A percentile compares a stretch with the other conserved stretches of the same genome.
Evolutionary conservation across 2,113 vertebrate species (phyloP).

Genomic region (Dinomys branickii): DNA sequence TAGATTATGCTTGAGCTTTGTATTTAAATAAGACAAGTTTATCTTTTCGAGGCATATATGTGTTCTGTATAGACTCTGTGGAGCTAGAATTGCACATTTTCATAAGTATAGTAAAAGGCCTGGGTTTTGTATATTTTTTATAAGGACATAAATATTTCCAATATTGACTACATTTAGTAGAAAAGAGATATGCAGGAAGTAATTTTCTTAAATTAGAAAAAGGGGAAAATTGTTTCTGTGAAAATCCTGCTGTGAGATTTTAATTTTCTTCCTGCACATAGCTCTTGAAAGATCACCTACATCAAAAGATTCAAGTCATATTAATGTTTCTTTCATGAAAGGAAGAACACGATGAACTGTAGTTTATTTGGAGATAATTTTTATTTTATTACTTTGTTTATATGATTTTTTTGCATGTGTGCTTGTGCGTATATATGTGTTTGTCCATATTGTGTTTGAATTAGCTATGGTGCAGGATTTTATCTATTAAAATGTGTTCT

Average conservation of each 20-base stretch:
- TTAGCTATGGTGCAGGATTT: constrained; percentile 68
- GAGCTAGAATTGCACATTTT: constrained; percentile 39
- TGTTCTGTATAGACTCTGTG: neutral
- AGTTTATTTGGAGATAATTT: constrained; percentile 77
- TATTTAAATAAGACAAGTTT: constrained; percentile 60
- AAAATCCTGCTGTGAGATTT: constrained; percentile 68
- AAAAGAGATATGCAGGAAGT: constrained; percentile 39
- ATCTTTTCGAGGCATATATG: neutral
- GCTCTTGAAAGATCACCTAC: constrained; percentile 38
- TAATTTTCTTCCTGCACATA: constrained; percentile 73
- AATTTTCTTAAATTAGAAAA: constrained; percentile 48
- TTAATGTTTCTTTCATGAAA: constrained; percentile 79
- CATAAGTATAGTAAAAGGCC: neutral
- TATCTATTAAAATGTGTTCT: constrained; percentile 68
- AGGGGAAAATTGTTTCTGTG: constrained; percentile 56
- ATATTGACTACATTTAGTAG: constrained; percentile 47
- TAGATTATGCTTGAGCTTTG: constrained; percentile 39
- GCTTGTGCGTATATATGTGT: constrained; percentile 30
- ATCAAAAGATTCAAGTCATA: constrained; percentile 64
- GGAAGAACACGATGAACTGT: constrained; percentile 67
- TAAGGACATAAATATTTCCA: constrained; percentile 54
- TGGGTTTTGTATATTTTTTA: constrained; percentile 19
- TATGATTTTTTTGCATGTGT: constrained; percentile 46
- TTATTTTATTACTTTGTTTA: constrained; percentile 76
- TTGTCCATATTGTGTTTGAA: constrained; percentile 73